Evolutionary conservation across 2,797 vertebrate species (phyloP), one percentile per base, ranked within the genome.

Genomic region (Echiichthys vipera): DNA sequence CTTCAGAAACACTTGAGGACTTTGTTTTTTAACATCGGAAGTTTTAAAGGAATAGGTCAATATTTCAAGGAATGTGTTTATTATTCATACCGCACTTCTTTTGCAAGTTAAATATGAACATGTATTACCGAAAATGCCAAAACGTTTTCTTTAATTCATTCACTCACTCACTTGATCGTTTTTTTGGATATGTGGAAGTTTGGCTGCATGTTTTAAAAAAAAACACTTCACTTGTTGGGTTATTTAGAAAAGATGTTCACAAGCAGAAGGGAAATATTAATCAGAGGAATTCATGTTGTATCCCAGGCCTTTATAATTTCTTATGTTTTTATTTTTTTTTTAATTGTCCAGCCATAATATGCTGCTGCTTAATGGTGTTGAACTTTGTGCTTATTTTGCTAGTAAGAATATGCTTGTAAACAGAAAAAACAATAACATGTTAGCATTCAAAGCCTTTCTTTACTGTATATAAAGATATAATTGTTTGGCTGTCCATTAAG

Each of bases 1-100:
- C 54, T 84, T 61, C 47, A 59, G 59, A 71, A 71, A 83, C 58
- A 61, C 34, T 40, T 42, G 24, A 65, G 24, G 63, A 63, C 37
- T 69, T 13, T 5, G 18, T 34, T 32, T 32, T 15, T 24, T 0
- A 57, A 27, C 36, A n/a, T 17, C 25, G 54, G 34, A 56, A 43
- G 32, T 61, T 9, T 45, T 34, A 61, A 30, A 61, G 29, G n/a
- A 49, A 9, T 8, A 27, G 15, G 14, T 25, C 11, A 59, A 45
- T 14, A 61, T 34, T 46, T 47, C 34, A 4, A 17, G 24, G 24
- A 29, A 5, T 15, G 1, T 3, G 1, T 50, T 29, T 50, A 50
- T 27, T 63, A 37, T 17, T 56, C 13, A 37, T 25, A 36, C 11
- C n/a, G 22, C 11, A 14, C 6, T 15, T 13, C 27, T 30, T 29